These are phyloP conservation scores for Platerodrilus igneus DNA, from an alignment of 2,888 invertebrate species.

Conservation along the genomic window DNA sequence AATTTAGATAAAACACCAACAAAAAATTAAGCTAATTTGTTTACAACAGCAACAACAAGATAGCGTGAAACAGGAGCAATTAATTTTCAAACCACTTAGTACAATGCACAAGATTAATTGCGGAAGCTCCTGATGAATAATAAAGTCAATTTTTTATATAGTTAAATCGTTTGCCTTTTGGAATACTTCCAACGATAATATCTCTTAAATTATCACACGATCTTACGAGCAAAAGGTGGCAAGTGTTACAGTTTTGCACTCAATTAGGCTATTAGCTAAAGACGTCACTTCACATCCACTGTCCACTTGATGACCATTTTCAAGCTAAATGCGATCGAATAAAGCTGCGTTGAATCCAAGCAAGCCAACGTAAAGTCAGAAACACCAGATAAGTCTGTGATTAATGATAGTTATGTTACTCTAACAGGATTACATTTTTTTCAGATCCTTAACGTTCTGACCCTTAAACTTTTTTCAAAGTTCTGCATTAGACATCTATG, in stretches of 20 bases:
- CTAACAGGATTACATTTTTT: constrained; percentile 39
- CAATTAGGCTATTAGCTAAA: constrained; percentile 27
- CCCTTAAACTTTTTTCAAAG: constrained; percentile 28
- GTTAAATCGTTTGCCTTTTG: too few relatives aligned
- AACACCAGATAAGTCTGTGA: constrained; percentile 40
- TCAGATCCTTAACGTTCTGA: constrained; percentile 34
- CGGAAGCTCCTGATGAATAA: too few relatives aligned
- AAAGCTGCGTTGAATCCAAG: constrained; percentile 31
- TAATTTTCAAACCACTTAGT: too few relatives aligned
- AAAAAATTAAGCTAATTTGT: too few relatives aligned
- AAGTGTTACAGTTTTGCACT: constrained; percentile 27
- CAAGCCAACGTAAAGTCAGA: constrained; percentile 36
- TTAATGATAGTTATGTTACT: constrained; percentile 41
- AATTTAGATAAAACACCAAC: too few relatives aligned
- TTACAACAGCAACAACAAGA: too few relatives aligned
- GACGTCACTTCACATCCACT: constrained; percentile 22
- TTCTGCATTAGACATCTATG: constrained; percentile 24
- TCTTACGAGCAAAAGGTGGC: constrained; percentile 28
- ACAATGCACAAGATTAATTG: too few relatives aligned
- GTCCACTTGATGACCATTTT: constrained; percentile 28
- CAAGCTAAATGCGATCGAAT: constrained; percentile 25
- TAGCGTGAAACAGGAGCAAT: too few relatives aligned
- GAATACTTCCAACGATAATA: constrained; percentile 14
- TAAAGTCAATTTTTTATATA: too few relatives aligned
- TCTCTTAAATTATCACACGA: constrained; percentile 20